Percentiles rank a stretch among this genome's conserved stretches.
These are phyloP conservation scores for Tenthredo distinguenda DNA, from an alignment of 2,888 invertebrate species.

Conservation along the genomic window DNA sequence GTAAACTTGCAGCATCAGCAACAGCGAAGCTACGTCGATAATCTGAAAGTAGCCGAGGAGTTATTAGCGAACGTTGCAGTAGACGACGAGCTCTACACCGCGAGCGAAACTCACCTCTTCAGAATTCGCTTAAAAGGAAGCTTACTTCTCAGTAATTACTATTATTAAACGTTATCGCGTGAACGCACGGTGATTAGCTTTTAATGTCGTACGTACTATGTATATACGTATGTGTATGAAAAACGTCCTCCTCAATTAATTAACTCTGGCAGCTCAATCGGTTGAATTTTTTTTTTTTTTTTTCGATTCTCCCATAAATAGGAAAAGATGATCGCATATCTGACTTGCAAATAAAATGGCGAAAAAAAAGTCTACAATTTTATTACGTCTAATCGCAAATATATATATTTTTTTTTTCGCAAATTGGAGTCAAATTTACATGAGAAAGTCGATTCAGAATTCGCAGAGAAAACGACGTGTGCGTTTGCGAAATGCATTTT, in stretches of 20 bases:
- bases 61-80: constrained; percentile 24
- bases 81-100: neutral
- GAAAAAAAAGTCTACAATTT: neutral
- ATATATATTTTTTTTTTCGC: no score
- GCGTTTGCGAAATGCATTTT: neutral
- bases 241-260: neutral
- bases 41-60: constrained; percentile 2
- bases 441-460: neutral
- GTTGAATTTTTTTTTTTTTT: neutral
- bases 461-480: neutral
- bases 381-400: no score
- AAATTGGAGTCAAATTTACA: neutral
- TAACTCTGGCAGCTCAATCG: neutral
- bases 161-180: constrained; percentile 40
- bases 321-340: neutral
- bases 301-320: neutral
- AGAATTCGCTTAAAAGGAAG: constrained; percentile 15
- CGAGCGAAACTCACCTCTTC: neutral
- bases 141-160: constrained; percentile 31
- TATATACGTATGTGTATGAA: neutral
- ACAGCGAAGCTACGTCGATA: constrained; percentile 9
- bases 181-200: neutral
- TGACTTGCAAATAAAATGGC: no score
- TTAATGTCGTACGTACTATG: neutral
- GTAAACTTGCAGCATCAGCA: neutral